Conservation (phyloP, 2,888 invertebrate genomes). For the Pachliopta kotzebuea region DNA sequence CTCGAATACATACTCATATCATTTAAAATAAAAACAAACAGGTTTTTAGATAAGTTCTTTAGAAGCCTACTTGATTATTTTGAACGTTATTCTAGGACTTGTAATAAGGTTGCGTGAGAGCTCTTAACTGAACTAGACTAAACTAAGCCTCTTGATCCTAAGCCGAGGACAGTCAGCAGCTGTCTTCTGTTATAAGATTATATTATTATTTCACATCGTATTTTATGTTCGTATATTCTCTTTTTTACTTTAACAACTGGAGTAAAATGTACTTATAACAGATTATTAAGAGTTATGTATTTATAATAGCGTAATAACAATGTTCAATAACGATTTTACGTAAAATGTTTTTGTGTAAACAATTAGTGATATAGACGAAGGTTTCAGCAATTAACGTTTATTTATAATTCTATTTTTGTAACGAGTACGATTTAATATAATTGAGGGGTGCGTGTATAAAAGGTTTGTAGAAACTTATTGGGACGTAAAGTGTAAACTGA, state of each 20-base stretch:
- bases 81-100: conserved; percentile 31
- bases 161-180: conserved; percentile 34
- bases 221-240: conserved; percentile 1
- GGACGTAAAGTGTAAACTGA: conserved; percentile 24
- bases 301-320: too few relatives aligned
- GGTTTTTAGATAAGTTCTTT: not conserved
- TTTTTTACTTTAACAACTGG: not conserved
- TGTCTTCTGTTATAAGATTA: conserved; percentile 12
- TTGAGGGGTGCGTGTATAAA: not conserved
- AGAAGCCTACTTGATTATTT: conserved; percentile 7
- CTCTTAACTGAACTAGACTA: conserved; percentile 37
- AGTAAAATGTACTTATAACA: too few relatives aligned
- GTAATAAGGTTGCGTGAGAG: conserved; percentile 37
- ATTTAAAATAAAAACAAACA: too few relatives aligned
- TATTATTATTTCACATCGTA: conserved; percentile 15
- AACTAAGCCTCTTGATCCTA: conserved; percentile 40
- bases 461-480: conserved; percentile 17
- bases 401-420: too few relatives aligned
- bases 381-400: too few relatives aligned
- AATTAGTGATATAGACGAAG: too few relatives aligned
- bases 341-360: too few relatives aligned
- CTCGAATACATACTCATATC: too few relatives aligned
- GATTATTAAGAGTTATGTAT: too few relatives aligned
- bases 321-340: too few relatives aligned
- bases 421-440: too few relatives aligned